Evolutionary conservation across 2,888 invertebrate species (phyloP), one percentile per base, ranked within the genome.

Genomic region (Drosophila austrosaltans): DNA sequence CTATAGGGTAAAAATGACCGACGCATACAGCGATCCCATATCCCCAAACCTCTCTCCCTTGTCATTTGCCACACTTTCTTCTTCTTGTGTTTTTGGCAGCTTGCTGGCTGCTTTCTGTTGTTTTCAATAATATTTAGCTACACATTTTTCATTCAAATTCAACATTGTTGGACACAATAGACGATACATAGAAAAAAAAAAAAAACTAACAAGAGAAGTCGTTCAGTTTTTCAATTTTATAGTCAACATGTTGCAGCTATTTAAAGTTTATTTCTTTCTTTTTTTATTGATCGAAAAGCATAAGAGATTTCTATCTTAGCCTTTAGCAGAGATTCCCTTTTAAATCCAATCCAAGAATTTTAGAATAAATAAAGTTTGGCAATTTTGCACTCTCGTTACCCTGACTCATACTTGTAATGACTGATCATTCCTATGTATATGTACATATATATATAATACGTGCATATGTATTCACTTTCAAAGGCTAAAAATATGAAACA

Each of bases 71-170:
- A 39, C 22, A 44, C 25, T 32, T 22, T 22, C 53, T 36, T 53
- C 53, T 28, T 28, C 36, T 36, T 36, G 36, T 12, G 12, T 22
- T 44, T 64, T 70, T 73, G 76, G 66, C 80, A 72, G 67, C 58
- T 28, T 20, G 66, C 69, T 76, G 66, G 72, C 68, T 60, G 63
- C 70, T 71, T 63, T 75, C 76, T 81, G 72, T 78, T 77, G 75
- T 82, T 82, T 80, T 76, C 72, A 75, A 83, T 77, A 80, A 82
- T 82, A 82, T 77, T 77, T 73, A 75, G 71, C 79, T 72, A 65
- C 63, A 79, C 63, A 83, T 81, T 74, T 80, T 75, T 75, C 78
- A 78, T 78, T 75, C 64, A 75, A 66, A 53, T 57, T 57, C 69
- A 66, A 64, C 54, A 53, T 62, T 66, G 67, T 66, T 66, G 63